Evolutionary conservation across 2,888 invertebrate genomes (phyloP), one percentile per base, ranked within the genome.

Genomic region (Parnassius smintheus): DNA sequence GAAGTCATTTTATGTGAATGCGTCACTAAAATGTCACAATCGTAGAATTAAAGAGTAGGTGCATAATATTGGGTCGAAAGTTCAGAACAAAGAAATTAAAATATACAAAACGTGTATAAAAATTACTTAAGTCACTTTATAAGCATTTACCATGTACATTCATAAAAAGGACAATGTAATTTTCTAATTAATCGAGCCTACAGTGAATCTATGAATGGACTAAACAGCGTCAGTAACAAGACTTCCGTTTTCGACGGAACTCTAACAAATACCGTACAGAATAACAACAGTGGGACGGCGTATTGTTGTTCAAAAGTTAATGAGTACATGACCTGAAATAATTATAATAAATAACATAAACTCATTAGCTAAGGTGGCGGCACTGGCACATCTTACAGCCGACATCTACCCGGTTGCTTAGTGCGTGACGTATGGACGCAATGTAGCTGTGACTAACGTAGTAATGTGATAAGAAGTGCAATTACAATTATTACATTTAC

Each of bases 401-500:
- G 45, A 50, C 59, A 45, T 52, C 13, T 44, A 51, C 42, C 59
- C 48, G 22, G 25, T n/a, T 45, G 59, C 65, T 54, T 66, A 61
- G 56, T 60, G 61, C 66, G 64, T 69, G 68, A 68, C 61, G 72
- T 71, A 80, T 88, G 87, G 87, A 87, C 85, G 86, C 79, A 88
- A 86, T 72, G 66, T 42, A 69, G 64, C 72, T 74, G 73, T 89
- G 89, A 89, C 86, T 88, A 90, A 89, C 88, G 84, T 78, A 80
- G 84, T 78, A 80, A 84, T 76, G 75, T 87, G 88, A 89, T 90
- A 90, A 87, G 81, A 81, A 82, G 83, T 82, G 82, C 81, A 84
- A 88, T 87, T 83, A 87, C 75, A 83, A 86, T 84, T 80, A 87
- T 84, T 82, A 81, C 80, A 84, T 83, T 81, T 78, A 80, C 75